These are phyloP conservation scores for Tromatobia lineatoria DNA, from an alignment of 2,888 invertebrate species.

Conservation along the genomic window DNA sequence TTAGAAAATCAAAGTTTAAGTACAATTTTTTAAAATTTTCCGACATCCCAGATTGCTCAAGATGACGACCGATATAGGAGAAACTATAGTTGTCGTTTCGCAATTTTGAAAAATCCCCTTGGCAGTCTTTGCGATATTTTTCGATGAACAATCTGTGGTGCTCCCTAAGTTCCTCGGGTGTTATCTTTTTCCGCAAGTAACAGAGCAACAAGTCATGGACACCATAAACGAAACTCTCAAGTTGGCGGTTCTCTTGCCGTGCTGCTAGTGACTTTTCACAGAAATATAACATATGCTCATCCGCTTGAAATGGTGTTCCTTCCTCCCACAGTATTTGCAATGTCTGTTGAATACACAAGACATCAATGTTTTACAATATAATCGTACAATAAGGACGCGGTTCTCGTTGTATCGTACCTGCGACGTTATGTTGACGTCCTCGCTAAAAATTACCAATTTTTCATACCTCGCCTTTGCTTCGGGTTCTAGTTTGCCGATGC, in stretches of 20 bases:
- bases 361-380: too few species aligned
- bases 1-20: conserved; percentile 90
- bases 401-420: conserved; percentile 83
- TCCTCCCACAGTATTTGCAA: conserved; percentile 86
- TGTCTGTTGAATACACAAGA: conserved; percentile 81
- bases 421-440: conserved; percentile 90
- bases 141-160: conserved; percentile 88
- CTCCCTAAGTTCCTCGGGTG: conserved; percentile 84
- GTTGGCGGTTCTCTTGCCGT: conserved; percentile 88
- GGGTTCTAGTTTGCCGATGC: conserved; percentile 87
- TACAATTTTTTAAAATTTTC: conserved; percentile 88
- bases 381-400: neutral
- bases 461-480: conserved; percentile 87
- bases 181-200: conserved; percentile 87
- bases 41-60: conserved; percentile 87
- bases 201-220: conserved; percentile 90
- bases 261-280: conserved; percentile 90
- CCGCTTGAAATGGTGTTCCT: conserved; percentile 84
- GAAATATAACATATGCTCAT: conserved; percentile 88
- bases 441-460: conserved; percentile 89
- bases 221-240: conserved; percentile 89
- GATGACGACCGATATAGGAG: conserved; percentile 90
- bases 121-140: conserved; percentile 87
- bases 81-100: conserved; percentile 91
- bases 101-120: conserved; percentile 87